phyloP scores from a whole-genome alignment of 2,113 vertebrate genomes.

The Chrysemys picta region DNA sequence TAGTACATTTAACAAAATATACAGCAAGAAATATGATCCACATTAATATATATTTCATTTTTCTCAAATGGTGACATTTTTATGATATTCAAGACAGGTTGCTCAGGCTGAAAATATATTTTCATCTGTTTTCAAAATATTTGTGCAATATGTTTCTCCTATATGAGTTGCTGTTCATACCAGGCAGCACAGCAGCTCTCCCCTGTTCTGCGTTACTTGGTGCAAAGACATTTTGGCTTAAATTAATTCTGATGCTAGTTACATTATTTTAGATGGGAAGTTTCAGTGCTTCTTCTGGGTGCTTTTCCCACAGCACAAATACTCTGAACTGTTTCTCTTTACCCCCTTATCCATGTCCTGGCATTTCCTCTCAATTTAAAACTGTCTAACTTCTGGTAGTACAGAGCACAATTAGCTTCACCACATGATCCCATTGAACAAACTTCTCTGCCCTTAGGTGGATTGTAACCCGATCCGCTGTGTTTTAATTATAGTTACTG shows the following conservation, averaged over 20 bases:
- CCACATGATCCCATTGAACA: rapidly evolving
- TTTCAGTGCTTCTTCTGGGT: not conserved
- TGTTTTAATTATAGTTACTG: rapidly evolving
- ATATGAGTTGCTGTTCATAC: rapidly evolving
- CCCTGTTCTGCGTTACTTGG: rapidly evolving
- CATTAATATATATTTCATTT: not conserved
- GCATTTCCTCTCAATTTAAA: not conserved
- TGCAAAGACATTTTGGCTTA: not conserved
- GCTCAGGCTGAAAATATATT: not conserved
- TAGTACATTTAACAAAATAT: not conserved
- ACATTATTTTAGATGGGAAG: not conserved
- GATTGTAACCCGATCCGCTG: rapidly evolving
- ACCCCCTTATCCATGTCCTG: rapidly evolving
- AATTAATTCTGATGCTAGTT: not conserved
- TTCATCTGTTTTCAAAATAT: not conserved
- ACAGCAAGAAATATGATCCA: not conserved
- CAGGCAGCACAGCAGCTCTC: not conserved
- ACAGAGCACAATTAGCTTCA: rapidly evolving
- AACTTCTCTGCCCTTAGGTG: not conserved
- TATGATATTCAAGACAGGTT: not conserved
- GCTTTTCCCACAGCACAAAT: not conserved
- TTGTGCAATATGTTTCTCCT: not conserved
- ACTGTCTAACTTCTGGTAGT: rapidly evolving
- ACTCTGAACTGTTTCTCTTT: not conserved
- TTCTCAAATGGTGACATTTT: not conserved